phyloP scores from a whole-genome alignment of 2,888 invertebrate species.

The Lasioglossum zephyrum region DNA sequence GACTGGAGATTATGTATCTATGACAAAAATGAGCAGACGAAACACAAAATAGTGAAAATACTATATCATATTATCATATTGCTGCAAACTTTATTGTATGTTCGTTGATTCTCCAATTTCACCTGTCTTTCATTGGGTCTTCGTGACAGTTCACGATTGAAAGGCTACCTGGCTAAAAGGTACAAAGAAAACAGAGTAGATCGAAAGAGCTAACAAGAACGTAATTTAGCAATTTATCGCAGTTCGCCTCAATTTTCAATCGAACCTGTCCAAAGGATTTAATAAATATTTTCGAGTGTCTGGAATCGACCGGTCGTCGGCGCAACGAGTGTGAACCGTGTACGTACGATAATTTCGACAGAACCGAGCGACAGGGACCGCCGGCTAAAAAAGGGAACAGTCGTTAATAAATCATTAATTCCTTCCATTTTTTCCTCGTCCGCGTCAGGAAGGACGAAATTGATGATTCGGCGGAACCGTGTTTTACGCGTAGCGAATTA shows the following conservation, averaged over 20 bases:
- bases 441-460: constrained; percentile 53
- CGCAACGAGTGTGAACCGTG: not conserved
- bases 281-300: not conserved
- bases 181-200: not conserved
- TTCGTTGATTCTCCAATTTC: not conserved
- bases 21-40: too few species aligned
- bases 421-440: constrained; percentile 13
- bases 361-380: not conserved
- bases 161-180: not conserved
- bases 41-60: too few species aligned
- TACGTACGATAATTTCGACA: not conserved
- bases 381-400: not conserved
- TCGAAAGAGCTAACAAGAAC: not conserved
- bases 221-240: not conserved
- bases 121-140: not conserved
- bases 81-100: too few species aligned
- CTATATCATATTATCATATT: too few species aligned
- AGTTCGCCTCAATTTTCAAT: not conserved
- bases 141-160: not conserved
- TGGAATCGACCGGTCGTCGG: not conserved
- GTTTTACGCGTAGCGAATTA: constrained; percentile 61
- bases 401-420: constrained; percentile 43
- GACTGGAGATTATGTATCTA: too few species aligned
- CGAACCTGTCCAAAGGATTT: not conserved
- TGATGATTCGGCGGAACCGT: constrained; percentile 54